Conservation (phyloP, 1,140 invertebrate species). For the Delia radicum region DNA sequence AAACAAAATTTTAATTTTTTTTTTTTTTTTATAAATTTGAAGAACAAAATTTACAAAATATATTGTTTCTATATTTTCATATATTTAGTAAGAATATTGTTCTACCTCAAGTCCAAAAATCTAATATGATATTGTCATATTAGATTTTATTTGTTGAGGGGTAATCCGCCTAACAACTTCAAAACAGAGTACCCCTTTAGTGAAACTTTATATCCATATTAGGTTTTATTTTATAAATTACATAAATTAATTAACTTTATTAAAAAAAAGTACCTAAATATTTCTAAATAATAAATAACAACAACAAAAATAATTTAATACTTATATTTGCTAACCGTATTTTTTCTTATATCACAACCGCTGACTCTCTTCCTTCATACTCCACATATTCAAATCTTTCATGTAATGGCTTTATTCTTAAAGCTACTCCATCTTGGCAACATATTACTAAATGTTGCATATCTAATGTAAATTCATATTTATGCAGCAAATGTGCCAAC, state of each 20-base stretch:
- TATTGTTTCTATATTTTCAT: too few species aligned
- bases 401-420: slow-evolving; percentile 38
- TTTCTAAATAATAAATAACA: not conserved
- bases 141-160: too few species aligned
- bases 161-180: too few species aligned
- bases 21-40: too few species aligned
- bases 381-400: slow-evolving; percentile 11
- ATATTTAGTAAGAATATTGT: too few species aligned
- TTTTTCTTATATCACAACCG: slow-evolving; percentile 22
- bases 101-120: too few species aligned
- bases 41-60: too few species aligned
- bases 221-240: not conserved
- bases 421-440: slow-evolving; percentile 43
- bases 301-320: not conserved
- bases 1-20: too few species aligned
- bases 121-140: too few species aligned
- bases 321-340: not conserved
- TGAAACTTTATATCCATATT: too few species aligned
- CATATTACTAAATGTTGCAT: slow-evolving; percentile 39
- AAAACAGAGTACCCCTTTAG: too few species aligned
- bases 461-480: slow-evolving; percentile 44
- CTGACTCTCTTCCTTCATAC: slow-evolving; percentile 24
- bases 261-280: not conserved
- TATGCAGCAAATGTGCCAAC: slow-evolving; percentile 51
- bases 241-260: not conserved